Conservation (phyloP, 1,140 invertebrate genomes). For the Zaprionus kolodkinae region DNA sequence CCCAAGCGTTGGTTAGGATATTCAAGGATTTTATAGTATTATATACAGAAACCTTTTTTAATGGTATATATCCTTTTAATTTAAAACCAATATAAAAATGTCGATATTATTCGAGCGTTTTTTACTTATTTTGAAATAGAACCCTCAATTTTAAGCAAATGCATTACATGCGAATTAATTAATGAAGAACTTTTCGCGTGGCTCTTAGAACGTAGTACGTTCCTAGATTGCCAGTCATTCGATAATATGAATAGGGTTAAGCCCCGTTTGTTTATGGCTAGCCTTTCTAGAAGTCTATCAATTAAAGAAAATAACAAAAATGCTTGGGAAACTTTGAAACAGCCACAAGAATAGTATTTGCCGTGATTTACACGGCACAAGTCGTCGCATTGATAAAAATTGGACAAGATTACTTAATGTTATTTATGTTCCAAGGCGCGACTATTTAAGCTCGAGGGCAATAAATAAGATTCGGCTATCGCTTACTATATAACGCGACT, state of each 20-base stretch:
- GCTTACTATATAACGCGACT: conserved; percentile 70
- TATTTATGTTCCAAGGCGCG: conserved; percentile 30
- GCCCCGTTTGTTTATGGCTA: conserved; percentile 14
- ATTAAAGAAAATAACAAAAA: neutral
- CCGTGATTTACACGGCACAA: conserved; percentile 24
- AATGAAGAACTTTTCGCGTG: neutral
- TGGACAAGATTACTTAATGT: conserved; percentile 21
- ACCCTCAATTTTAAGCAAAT: neutral
- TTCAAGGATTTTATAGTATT: neutral
- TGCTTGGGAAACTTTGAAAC: neutral
- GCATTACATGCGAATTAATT: neutral
- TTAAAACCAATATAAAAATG: no score
- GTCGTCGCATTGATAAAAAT: conserved; percentile 32
- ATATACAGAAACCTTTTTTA: no score
- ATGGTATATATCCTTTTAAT: no score
- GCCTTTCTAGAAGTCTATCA: neutral
- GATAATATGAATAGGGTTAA: conserved; percentile 1
- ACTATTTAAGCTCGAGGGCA: conserved; percentile 30
- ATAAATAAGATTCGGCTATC: conserved; percentile 58
- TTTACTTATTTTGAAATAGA: neutral
- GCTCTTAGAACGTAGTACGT: neutral
- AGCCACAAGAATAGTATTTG: conserved; percentile 1
- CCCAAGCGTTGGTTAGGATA: neutral
- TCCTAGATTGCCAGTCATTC: conserved; percentile 28
- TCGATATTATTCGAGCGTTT: no score